Evolutionary conservation across 2,797 vertebrate species (phyloP).

Genomic region (Yasuhikotakia modesta): DNA sequence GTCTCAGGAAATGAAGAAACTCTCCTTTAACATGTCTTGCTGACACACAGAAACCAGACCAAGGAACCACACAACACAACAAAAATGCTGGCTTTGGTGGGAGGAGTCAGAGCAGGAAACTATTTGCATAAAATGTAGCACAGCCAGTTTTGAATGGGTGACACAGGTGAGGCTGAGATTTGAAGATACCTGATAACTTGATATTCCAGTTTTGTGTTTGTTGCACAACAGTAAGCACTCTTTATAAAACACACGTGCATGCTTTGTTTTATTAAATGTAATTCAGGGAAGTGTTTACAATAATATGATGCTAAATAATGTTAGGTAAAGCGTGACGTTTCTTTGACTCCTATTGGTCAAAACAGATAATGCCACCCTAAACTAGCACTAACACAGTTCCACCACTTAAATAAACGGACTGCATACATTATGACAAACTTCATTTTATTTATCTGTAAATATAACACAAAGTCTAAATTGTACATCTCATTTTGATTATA

Average conservation of each 20-base stretch:
- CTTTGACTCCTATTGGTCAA: too few species aligned
- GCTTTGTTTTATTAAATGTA: background rate
- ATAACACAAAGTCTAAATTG: too few species aligned
- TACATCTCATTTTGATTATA: background rate
- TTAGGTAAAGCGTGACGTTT: background rate
- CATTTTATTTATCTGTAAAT: too few species aligned
- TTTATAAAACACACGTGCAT: background rate
- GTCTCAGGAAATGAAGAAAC: background rate
- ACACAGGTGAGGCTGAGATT: constrained; percentile 15
- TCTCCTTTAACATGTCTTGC: constrained; percentile 5
- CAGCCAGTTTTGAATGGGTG: constrained; percentile 50
- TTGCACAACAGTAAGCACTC: background rate
- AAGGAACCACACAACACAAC: constrained; percentile 11
- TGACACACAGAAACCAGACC: constrained; percentile 8
- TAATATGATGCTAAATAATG: background rate
- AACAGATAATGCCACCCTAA: too few species aligned
- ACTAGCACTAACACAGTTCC: background rate
- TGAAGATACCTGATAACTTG: constrained; percentile 11
- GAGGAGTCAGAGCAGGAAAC: constrained; percentile 22
- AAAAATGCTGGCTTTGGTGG: constrained; percentile 34
- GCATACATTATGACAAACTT: too few species aligned
- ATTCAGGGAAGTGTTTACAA: background rate
- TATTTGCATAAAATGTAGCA: constrained; percentile 55
- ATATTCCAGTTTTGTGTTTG: constrained; percentile 22
- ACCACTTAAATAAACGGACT: background rate